Conservation (phyloP, 1,140 invertebrate species). For the Drosophila hydei region DNA sequence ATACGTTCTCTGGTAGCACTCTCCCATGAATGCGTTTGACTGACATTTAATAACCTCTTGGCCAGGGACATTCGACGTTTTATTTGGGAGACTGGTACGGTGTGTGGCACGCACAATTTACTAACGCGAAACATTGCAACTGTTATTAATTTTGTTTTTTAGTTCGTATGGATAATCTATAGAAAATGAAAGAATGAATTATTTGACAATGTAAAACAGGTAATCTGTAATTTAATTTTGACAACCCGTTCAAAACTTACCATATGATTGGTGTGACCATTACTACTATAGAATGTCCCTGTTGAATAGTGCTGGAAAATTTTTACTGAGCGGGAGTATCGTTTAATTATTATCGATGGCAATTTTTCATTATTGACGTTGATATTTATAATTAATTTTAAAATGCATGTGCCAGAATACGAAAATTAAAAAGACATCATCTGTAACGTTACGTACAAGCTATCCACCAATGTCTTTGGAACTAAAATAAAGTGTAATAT, state of each 20-base stretch:
- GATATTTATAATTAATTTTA: neutral
- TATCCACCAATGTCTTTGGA: too few species aligned
- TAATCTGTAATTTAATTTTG: slow-evolving; percentile 28
- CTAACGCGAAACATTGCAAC: slow-evolving; percentile 58
- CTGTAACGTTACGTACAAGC: too few species aligned
- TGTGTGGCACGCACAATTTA: slow-evolving; percentile 13
- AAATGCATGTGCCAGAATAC: too few species aligned
- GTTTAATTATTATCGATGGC: too few species aligned
- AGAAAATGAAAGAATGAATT: slow-evolving; percentile 6
- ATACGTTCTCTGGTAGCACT: neutral
- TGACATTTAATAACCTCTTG: slow-evolving; percentile 1
- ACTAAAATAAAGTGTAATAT: too few species aligned
- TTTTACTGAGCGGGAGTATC: too few species aligned
- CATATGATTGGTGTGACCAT: slow-evolving; percentile 18
- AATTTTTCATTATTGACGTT: too few species aligned
- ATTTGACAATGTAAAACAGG: slow-evolving; percentile 5
- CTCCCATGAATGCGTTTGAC: neutral
- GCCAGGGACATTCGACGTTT: slow-evolving; percentile 23
- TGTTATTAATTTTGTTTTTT: slow-evolving; percentile 49
- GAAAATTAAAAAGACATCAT: too few species aligned
- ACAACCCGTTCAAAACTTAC: slow-evolving; percentile 12
- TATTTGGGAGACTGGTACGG: neutral
- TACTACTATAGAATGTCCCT: neutral
- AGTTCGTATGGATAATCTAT: neutral
- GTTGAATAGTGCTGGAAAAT: too few species aligned